Evolutionary conservation across 1,140 invertebrate species (phyloP), one percentile per base, ranked within the genome.

Genomic region (Eumaeus atala): DNA sequence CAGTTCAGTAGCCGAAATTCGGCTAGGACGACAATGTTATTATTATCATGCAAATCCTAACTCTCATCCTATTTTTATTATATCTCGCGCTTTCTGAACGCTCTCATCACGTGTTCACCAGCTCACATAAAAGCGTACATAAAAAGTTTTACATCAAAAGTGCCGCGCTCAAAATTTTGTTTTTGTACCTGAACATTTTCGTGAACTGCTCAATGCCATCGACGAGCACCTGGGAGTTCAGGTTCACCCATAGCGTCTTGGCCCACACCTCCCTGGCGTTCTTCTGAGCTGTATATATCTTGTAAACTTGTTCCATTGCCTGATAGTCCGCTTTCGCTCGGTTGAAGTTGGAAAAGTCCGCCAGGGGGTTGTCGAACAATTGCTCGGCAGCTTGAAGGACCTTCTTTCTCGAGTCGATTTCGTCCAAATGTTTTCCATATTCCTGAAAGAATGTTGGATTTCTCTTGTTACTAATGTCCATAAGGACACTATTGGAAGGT

Each of bases 171-270:
- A 37, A 11, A 33, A 47, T n/a, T n/a, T n/a, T n/a, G n/a, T n/a
- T n/a, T n/a, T n/a, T n/a, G n/a, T 88, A 92, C 67, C 92, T 89
- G 64, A 94, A 95, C 60, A 94, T 92, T 68, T 93, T 94, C 21
- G 97, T 82, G 80, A 93, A 97, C 42, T 89, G 89, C 56, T 97
- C 95, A 70, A 97, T 96, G 11, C 95, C 96, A 58, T 97, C 94
- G 14, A 95, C 91, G 4, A 97, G 80, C 3, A 92, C 89, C 65
- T 95, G 92, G 0, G 96, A 92, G 82, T 97, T 94, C 9, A 97
- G 88, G 79, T 97, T 92, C 1, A 90, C 91, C 96, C 96, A 97
- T 5, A 97, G 78, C 0, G 93, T 96, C 74, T 94, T 93, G 5
- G 94, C 91, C 96, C 96, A 97, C 1, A 88, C 65, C 49, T 96